Conservation (phyloP, 1,140 invertebrate species). For the Mya arenaria region DNA sequence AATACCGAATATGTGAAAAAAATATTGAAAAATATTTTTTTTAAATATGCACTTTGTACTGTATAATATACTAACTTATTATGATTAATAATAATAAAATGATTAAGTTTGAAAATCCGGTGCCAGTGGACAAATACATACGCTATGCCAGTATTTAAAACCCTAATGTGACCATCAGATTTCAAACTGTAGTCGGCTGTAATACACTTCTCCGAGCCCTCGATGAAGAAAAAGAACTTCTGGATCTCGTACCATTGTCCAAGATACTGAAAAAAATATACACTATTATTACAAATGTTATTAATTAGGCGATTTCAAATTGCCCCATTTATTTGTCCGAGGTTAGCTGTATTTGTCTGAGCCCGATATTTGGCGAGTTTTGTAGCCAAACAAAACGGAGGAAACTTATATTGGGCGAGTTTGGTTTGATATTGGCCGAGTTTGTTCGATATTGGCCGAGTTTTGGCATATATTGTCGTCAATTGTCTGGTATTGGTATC, state of each 20-base stretch:
- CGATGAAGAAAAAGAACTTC: conserved; percentile 55
- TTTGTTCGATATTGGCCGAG: no score
- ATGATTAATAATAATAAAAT: background rate
- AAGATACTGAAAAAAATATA: conserved; percentile 57
- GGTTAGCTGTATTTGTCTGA: no score
- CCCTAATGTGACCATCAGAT: conserved; percentile 57
- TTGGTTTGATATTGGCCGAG: no score
- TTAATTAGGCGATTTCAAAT: background rate
- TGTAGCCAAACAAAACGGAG: no score
- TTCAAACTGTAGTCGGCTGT: conserved; percentile 57
- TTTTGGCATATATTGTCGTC: no score
- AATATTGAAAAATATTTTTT: no score
- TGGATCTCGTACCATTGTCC: conserved; percentile 63
- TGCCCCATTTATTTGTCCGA: background rate
- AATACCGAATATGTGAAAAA: no score
- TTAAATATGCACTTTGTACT: background rate
- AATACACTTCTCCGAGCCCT: conserved; percentile 46
- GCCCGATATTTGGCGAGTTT: no score
- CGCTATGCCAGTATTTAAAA: conserved; percentile 53
- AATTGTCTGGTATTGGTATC: no score
- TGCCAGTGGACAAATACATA: background rate
- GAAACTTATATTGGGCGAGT: no score
- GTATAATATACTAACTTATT: no score
- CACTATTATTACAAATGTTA: background rate
- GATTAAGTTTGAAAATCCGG: background rate